A percentile compares a stretch with the other conserved stretches of the same genome.
Conservation (phyloP, 2,113 vertebrate genomes). For the Scomber japonicus region DNA sequence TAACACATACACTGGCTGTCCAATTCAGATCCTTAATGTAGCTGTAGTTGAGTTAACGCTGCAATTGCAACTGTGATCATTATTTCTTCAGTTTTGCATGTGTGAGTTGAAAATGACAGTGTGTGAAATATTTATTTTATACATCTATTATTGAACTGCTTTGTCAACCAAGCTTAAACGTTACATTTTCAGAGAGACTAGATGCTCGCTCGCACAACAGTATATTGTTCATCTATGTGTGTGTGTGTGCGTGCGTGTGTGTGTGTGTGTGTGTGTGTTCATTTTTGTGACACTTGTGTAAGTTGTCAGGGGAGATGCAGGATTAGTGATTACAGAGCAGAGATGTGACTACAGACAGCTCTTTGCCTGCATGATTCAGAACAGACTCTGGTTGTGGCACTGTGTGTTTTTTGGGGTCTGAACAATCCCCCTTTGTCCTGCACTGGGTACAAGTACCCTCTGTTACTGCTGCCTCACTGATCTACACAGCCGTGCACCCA, state of each 20-base stretch:
- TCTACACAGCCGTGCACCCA: conserved; percentile 55
- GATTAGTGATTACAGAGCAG: conserved; percentile 40
- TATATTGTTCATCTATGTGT: not conserved
- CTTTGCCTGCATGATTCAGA: conserved; percentile 53
- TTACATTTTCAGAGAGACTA: not conserved
- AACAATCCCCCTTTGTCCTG: conserved; percentile 79
- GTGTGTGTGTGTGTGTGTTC: not conserved
- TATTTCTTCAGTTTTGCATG: not conserved
- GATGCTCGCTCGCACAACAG: not conserved
- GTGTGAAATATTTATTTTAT: conserved; percentile 14
- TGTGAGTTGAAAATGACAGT: not conserved
- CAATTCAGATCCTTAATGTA: not conserved
- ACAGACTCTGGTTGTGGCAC: conserved; percentile 58
- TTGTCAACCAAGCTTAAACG: not conserved
- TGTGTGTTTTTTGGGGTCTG: conserved; percentile 46
- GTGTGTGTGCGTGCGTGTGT: conserved; percentile 1
- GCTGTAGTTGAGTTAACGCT: not conserved
- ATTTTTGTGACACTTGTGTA: conserved; percentile 15
- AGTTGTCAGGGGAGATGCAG: conserved; percentile 19
- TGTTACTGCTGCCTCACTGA: conserved; percentile 75
- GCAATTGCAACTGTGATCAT: not conserved
- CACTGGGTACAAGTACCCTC: conserved; percentile 71
- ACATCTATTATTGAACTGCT: conserved; percentile 18
- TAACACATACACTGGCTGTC: not conserved
- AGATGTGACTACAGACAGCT: conserved; percentile 42